Evolutionary conservation across 2,797 vertebrate genomes (phyloP).

Genomic region (Amazona ochrocephala): DNA sequence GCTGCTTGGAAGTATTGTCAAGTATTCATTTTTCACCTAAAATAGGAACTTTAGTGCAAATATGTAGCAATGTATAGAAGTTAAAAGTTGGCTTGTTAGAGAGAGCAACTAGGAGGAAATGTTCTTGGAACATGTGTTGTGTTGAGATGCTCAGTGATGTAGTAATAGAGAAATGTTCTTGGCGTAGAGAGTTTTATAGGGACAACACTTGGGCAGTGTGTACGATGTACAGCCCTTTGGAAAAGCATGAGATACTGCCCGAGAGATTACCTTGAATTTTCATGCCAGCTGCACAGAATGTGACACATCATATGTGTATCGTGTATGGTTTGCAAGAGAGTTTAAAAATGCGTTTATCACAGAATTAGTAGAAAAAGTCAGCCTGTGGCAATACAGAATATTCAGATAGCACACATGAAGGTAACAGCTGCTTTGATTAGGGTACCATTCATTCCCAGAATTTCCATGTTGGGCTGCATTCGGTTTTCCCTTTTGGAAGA

Average conservation of each 20-base stretch:
- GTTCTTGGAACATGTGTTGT: slow-evolving; percentile 47
- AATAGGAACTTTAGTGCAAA: background rate
- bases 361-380: background rate
- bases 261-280: background rate
- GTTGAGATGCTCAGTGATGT: slow-evolving; percentile 48
- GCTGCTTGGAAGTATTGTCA: background rate
- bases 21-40: background rate
- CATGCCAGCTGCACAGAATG: background rate
- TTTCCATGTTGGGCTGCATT: background rate
- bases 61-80: background rate
- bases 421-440: background rate
- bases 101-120: background rate
- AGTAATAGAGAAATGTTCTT: slow-evolving; percentile 70
- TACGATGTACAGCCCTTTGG: background rate
- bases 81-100: background rate
- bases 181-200: slow-evolving; percentile 40
- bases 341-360: background rate
- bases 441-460: background rate
- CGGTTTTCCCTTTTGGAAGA: background rate
- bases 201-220: background rate
- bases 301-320: background rate
- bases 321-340: background rate
- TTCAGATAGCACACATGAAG: background rate
- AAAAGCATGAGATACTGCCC: background rate
- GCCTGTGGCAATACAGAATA: background rate